Percentiles rank a stretch among this genome's conserved stretches.
Evolutionary conservation across 2,888 invertebrate genomes (phyloP).

Genomic region (Oligia latruncula): DNA sequence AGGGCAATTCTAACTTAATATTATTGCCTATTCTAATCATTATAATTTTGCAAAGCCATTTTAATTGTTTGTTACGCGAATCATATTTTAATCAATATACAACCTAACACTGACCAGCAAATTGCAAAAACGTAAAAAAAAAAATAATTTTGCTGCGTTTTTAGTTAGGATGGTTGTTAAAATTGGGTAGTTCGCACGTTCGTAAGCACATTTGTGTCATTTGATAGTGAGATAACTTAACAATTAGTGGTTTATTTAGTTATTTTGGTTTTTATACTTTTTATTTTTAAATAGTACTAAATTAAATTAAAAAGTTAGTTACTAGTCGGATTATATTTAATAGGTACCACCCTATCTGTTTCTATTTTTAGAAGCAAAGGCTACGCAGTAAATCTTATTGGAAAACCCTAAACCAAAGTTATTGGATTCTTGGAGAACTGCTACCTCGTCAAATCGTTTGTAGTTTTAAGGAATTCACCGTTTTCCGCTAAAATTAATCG

Average conservation of each 20-base stretch:
- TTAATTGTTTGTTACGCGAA: background rate
- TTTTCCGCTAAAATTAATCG: background rate
- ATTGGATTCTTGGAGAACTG: background rate
- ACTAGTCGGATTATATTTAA: background rate
- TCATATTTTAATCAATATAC: background rate
- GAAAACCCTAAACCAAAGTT: slow-evolving; percentile 2
- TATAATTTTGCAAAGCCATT: background rate
- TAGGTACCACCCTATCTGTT: background rate
- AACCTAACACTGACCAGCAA: background rate
- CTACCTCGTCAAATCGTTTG: background rate
- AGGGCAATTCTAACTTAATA: background rate
- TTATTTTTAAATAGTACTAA: background rate
- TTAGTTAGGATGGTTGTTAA: background rate
- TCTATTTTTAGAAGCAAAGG: background rate
- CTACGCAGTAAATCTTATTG: slow-evolving; percentile 17
- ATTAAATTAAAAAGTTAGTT: background rate
- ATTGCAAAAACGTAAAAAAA: background rate
- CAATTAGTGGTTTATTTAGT: background rate
- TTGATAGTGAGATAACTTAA: background rate
- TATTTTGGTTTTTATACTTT: background rate
- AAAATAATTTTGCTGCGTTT: background rate
- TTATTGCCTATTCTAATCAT: background rate
- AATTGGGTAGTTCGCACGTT: too few species aligned
- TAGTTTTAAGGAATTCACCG: background rate
- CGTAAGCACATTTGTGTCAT: background rate